A percentile compares a stretch with the other conserved stretches of the same genome.
Evolutionary conservation across 2,888 invertebrate species (phyloP).

Genomic region (Lepidochrysops patricia): DNA sequence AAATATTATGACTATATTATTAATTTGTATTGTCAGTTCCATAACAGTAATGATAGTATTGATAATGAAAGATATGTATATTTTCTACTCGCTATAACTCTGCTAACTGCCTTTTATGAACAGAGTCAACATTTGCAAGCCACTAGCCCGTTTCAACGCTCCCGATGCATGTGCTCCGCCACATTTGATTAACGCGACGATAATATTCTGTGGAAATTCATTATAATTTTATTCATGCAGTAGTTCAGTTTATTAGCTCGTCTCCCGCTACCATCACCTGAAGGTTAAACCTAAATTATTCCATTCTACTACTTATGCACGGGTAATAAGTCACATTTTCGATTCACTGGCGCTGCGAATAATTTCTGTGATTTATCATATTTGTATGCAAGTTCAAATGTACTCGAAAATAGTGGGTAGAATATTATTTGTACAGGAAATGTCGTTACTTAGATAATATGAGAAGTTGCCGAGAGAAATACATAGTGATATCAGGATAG

Average conservation of each 20-base stretch:
- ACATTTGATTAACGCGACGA: conserved; percentile 46
- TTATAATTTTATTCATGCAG: conserved; percentile 63
- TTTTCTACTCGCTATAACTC: no score
- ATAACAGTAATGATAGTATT: no score
- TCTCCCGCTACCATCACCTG: conserved; percentile 13
- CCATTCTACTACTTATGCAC: neutral
- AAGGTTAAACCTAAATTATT: neutral
- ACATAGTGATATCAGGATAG: neutral
- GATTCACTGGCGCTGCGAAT: neutral
- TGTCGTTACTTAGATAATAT: neutral
- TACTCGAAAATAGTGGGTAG: neutral
- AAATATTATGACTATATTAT: no score
- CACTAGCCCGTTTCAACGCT: neutral
- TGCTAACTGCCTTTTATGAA: no score
- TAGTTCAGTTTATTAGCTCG: conserved; percentile 42
- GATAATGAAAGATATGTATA: neutral
- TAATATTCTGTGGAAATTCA: conserved; percentile 51
- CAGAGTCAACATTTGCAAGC: neutral
- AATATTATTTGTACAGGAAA: neutral
- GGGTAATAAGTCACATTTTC: neutral
- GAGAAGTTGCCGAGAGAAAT: neutral
- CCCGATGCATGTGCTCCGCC: conserved; percentile 28
- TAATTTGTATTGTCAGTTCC: no score
- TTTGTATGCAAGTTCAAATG: conserved; percentile 1
- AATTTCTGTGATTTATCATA: conserved; percentile 7